Conservation (phyloP, 2,797 vertebrate genomes). For the Mormyrops attenuatus region DNA sequence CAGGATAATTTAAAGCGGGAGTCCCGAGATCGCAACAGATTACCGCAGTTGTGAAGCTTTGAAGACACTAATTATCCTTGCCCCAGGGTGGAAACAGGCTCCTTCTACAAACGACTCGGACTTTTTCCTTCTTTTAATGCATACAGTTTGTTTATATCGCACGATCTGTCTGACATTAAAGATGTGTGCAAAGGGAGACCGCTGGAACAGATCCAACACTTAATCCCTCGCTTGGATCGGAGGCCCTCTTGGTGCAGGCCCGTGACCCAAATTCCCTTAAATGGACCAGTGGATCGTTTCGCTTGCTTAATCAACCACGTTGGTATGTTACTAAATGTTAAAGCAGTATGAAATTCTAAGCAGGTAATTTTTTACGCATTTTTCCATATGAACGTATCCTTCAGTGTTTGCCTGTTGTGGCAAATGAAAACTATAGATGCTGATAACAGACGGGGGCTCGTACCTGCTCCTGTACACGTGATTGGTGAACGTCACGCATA, state of each 20-base stretch:
- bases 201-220: neutral
- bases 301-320: neutral
- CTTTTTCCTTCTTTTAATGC: neutral
- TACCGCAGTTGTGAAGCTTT: slow-evolving; percentile 18
- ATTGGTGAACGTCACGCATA: slow-evolving; percentile 4
- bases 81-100: neutral
- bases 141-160: neutral
- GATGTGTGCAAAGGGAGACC: neutral
- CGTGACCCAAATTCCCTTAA: slow-evolving; percentile 15
- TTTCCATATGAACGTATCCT: neutral
- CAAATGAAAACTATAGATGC: neutral
- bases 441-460: neutral
- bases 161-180: neutral
- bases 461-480: neutral
- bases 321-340: neutral
- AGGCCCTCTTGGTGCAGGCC: neutral
- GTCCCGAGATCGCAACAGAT: slow-evolving; percentile 31
- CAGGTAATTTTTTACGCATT: neutral
- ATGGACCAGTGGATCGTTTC: neutral
- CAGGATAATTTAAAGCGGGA: slow-evolving; percentile 31
- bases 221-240: neutral
- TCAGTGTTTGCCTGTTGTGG: neutral
- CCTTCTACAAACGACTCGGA: neutral
- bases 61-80: slow-evolving; percentile 18
- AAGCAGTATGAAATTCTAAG: neutral